Evolutionary conservation across 2,888 invertebrate genomes (phyloP).

Genomic region (Agonopterix alstromeriana): DNA sequence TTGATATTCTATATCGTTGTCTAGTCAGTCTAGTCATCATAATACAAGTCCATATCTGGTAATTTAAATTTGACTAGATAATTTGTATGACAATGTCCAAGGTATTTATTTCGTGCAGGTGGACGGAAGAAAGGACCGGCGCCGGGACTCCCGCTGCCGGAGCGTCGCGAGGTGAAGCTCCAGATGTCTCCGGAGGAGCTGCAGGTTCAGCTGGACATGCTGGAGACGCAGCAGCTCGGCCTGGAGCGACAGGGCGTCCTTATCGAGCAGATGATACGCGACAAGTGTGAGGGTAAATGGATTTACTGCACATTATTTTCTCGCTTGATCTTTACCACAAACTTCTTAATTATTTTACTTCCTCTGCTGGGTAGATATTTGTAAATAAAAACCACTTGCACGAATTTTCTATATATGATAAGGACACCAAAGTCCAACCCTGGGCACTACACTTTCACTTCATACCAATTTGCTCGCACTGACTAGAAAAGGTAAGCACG

Average conservation of each 20-base stretch:
- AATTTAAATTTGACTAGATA: too few species aligned
- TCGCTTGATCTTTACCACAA: slow-evolving; percentile 1
- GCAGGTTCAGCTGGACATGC: slow-evolving; percentile 82
- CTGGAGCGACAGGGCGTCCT: slow-evolving; percentile 94
- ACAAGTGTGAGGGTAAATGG: slow-evolving; percentile 82
- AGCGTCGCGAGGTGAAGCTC: slow-evolving; percentile 74
- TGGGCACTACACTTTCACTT: too few species aligned
- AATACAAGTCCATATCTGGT: too few species aligned
- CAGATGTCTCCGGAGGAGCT: slow-evolving; percentile 79
- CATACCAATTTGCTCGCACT: too few species aligned
- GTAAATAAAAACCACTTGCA: too few species aligned
- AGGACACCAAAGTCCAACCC: too few species aligned
- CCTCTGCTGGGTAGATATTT: too few species aligned
- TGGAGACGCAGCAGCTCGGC: slow-evolving; percentile 92
- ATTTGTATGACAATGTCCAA: too few species aligned
- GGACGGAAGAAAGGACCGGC: slow-evolving; percentile 89
- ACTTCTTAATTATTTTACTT: background rate
- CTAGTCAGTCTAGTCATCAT: too few species aligned
- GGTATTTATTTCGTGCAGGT: slow-evolving; percentile 30
- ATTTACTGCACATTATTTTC: slow-evolving; percentile 29
- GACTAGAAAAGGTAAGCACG: too few species aligned
- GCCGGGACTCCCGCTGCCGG: slow-evolving; percentile 86
- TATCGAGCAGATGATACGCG: slow-evolving; percentile 91
- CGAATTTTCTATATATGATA: too few species aligned
- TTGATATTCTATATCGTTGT: too few species aligned